phyloP scores from a whole-genome alignment of 30 jellyfish, hydroid and myxozoan species.

The Pelagia noctiluca region DNA sequence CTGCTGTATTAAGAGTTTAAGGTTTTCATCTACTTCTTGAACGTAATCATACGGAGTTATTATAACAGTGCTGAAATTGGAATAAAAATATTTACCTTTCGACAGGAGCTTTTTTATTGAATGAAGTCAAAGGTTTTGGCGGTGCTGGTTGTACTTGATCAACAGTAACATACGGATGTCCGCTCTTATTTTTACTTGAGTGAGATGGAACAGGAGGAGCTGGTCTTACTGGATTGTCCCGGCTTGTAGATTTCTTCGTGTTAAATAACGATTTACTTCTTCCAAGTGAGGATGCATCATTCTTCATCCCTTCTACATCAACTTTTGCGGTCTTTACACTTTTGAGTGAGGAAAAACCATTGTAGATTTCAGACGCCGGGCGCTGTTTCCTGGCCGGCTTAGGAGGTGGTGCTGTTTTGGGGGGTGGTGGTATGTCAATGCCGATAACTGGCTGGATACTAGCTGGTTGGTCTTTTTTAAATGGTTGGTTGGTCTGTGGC shows the following conservation, averaged over 20 bases:
- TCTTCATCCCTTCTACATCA: conserved; percentile 27
- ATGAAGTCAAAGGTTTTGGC: conserved; percentile 35
- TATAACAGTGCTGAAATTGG: too few relatives aligned
- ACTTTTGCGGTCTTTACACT: conserved; percentile 32
- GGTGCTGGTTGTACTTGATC: conserved; percentile 64
- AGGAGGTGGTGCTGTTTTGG: conserved; percentile 48
- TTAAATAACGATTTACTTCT: conserved; percentile 61
- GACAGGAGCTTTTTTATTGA: conserved; percentile 15
- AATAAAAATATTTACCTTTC: conserved; percentile 1
- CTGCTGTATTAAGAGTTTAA: too few relatives aligned
- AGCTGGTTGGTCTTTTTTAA: conserved; percentile 11
- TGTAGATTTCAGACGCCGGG: conserved; percentile 64
- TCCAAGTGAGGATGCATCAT: conserved; percentile 35
- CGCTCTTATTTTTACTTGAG: not conserved
- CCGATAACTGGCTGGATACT: conserved; percentile 1
- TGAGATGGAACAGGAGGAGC: conserved; percentile 47
- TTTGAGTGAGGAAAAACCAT: conserved; percentile 60
- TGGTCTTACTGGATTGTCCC: conserved; percentile 54
- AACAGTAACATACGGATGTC: not conserved
- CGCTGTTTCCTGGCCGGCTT: conserved; percentile 50
- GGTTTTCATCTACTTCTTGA: too few relatives aligned
- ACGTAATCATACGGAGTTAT: too few relatives aligned
- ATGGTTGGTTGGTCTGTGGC: conserved; percentile 6
- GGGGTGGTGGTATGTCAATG: conserved; percentile 15
- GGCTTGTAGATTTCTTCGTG: conserved; percentile 44